phyloP scores from a whole-genome alignment of 23 tunicate species.

The Phallusia fumigata region DNA sequence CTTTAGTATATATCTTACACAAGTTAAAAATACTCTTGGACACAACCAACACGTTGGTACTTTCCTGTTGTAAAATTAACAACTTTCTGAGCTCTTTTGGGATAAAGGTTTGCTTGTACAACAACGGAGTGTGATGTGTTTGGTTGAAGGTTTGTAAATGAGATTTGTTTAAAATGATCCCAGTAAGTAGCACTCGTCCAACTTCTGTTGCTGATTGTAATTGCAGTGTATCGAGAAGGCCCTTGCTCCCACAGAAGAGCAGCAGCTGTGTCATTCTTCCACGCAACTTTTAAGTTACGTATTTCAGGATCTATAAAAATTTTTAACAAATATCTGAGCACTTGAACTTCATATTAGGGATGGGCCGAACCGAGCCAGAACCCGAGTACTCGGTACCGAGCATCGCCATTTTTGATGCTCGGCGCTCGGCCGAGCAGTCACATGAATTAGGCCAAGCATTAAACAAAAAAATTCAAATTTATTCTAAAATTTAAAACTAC shows the following conservation, averaged over 20 bases:
- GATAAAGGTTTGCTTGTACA: neutral
- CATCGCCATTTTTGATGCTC: too few relatives aligned
- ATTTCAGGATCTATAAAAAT: neutral
- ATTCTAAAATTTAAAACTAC: too few relatives aligned
- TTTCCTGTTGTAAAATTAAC: neutral
- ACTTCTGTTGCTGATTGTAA: neutral
- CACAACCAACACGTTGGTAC: too few relatives aligned
- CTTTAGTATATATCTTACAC: too few relatives aligned
- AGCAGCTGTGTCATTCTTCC: constrained; percentile 4
- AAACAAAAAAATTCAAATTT: too few relatives aligned
- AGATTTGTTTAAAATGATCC: neutral
- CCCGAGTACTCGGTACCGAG: too few relatives aligned
- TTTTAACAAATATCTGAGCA: too few relatives aligned
- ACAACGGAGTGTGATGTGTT: neutral
- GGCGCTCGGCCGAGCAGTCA: too few relatives aligned
- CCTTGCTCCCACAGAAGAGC: neutral
- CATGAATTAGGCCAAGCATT: too few relatives aligned
- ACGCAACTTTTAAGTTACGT: neutral
- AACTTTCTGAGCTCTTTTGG: neutral
- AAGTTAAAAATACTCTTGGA: too few relatives aligned
- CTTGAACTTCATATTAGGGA: too few relatives aligned
- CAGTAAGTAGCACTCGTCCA: neutral
- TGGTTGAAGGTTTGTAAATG: neutral
- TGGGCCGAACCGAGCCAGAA: too few relatives aligned
- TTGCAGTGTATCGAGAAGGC: neutral